Evolutionary conservation across 2,888 invertebrate genomes (phyloP).

Genomic region (Drosophila bunnanda): DNA sequence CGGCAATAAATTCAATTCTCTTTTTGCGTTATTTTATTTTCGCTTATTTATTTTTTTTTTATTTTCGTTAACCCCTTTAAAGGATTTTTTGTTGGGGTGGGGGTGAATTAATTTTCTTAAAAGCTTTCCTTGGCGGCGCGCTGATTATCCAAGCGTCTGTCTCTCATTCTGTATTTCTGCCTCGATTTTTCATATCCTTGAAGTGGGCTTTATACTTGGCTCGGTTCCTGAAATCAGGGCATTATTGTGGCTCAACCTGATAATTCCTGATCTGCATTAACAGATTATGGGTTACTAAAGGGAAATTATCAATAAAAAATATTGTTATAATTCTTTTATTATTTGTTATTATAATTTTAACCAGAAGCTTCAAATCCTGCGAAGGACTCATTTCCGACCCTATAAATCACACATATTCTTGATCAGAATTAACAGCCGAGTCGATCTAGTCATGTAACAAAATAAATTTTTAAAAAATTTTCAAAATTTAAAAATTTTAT

Average conservation of each 20-base stretch:
- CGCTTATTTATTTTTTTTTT: conserved; percentile 2
- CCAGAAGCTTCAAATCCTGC: too few species aligned
- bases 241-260: background rate
- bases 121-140: conserved; percentile 76
- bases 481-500: too few species aligned
- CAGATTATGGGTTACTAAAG: background rate
- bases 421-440: too few species aligned
- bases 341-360: too few species aligned
- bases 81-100: conserved; percentile 1
- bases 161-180: background rate
- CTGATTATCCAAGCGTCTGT: conserved; percentile 66
- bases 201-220: background rate
- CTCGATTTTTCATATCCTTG: conserved; percentile 6
- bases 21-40: conserved; percentile 17
- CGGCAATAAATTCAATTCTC: conserved; percentile 67
- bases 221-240: background rate
- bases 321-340: too few species aligned
- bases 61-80: conserved; percentile 37
- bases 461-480: too few species aligned
- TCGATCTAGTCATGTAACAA: too few species aligned
- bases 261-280: background rate
- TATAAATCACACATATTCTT: too few species aligned
- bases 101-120: conserved; percentile 78
- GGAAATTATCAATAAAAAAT: too few species aligned
- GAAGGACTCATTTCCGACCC: too few species aligned